phyloP scores from a whole-genome alignment of 1,140 invertebrate genomes.

The Platorchestia sp. region DNA sequence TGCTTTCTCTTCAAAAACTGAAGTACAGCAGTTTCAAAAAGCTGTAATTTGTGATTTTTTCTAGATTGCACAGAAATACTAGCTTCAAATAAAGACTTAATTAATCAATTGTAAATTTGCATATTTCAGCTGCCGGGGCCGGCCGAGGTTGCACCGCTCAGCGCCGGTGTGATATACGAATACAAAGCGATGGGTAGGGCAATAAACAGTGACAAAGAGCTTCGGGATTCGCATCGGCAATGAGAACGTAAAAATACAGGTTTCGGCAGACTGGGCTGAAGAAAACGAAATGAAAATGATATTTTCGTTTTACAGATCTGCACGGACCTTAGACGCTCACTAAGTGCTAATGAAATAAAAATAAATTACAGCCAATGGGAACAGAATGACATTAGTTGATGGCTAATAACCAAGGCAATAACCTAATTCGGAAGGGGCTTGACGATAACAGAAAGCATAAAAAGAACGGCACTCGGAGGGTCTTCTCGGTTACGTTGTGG shows the following conservation, averaged over 20 bases:
- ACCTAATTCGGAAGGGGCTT: background rate
- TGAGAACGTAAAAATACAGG: background rate
- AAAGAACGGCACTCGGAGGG: background rate
- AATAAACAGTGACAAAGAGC: background rate
- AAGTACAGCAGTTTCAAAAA: too few species aligned
- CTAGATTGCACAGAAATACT: too few species aligned
- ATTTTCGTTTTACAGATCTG: background rate
- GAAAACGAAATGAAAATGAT: background rate
- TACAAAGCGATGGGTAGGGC: background rate
- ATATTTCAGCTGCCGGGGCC: background rate
- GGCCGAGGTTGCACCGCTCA: background rate
- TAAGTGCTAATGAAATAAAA: background rate
- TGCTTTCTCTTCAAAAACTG: too few species aligned
- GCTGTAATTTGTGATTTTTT: too few species aligned
- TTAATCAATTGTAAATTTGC: background rate
- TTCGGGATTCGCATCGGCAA: background rate
- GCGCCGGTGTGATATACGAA: background rate
- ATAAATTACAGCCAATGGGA: background rate
- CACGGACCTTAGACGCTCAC: background rate
- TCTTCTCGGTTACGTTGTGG: background rate
- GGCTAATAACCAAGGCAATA: background rate
- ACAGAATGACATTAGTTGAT: background rate
- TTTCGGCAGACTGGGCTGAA: background rate
- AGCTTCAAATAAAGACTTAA: background rate
- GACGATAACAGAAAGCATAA: background rate